Percentiles rank a stretch among this genome's conserved stretches.
Conservation (phyloP, 2,113 vertebrate genomes). For the Chamaetylas fuelleborni region DNA sequence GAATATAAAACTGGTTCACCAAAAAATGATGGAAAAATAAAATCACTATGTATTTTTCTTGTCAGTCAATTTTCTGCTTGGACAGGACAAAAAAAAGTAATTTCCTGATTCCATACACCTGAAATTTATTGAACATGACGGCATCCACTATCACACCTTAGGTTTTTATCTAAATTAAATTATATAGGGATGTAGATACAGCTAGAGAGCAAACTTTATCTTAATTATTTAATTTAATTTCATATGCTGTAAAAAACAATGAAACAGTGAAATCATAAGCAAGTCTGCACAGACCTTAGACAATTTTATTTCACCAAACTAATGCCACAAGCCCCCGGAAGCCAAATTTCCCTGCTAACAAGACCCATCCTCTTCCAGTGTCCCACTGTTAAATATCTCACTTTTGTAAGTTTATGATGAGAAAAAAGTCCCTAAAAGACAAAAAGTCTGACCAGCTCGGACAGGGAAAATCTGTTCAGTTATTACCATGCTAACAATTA, state of each 20-base stretch:
- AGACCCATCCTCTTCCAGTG: background rate
- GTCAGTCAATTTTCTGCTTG: conserved; percentile 26
- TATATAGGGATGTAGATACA: background rate
- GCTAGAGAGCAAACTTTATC: background rate
- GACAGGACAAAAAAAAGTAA: background rate
- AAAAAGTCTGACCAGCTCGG: background rate
- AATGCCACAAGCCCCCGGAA: background rate
- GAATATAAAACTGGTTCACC: background rate
- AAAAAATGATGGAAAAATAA: background rate
- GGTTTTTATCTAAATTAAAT: background rate
- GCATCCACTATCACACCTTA: background rate
- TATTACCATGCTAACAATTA: background rate
- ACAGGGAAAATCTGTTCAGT: background rate
- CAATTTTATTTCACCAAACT: background rate
- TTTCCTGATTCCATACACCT: background rate
- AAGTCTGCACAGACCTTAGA: background rate
- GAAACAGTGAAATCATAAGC: background rate
- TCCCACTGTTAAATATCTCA: background rate
- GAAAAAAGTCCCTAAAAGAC: background rate
- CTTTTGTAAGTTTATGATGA: background rate
- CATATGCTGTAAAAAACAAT: background rate
- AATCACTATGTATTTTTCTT: background rate
- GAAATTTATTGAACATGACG: fast-evolving
- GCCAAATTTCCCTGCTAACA: background rate
- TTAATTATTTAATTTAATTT: background rate